Base-by-base conservation (phyloP, 1,140 invertebrate genomes). In the Bombus waltoni region DNA sequence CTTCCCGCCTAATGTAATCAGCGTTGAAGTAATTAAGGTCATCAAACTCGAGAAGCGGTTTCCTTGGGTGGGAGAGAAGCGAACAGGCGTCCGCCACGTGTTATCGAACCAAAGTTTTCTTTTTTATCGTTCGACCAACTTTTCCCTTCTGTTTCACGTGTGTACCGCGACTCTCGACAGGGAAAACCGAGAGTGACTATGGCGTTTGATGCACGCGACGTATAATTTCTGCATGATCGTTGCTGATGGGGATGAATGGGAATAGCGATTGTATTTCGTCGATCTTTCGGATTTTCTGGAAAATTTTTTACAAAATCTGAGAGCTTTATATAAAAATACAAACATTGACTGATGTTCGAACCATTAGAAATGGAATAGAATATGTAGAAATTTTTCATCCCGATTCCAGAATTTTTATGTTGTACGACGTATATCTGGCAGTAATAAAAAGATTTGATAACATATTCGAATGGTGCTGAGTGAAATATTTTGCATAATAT, bases 11-110 rank as follows among this genome's bases (percentile, higher is more conserved):
- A 93, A 93, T 93, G 87, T 93, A 93, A 93, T 93, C 92, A 92
- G 92, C 92, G 92, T 93, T 93, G 92, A 93, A 92, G 90, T 93
- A 93, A 94, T 94, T 93, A 92, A 92, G 92, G 86, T 92, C 88
- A 92, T 93, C 92, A 93, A 92, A 92, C 90, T 91, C 90, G 90
- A 93, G 92, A 91, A 90, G 88, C 91, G 87, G 88, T 91, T 92
- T 93, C 85, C 92, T 92, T 89, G 79, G 83, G 89, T 77, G 75
- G 44, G 77, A 72, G 82, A 42, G 74, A 82, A 81, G 70, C 78
- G 76, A 85, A 80, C 62, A 57, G 85, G 62, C 73, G 77, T 40
- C 68, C 80, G 89, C 89, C 93, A 92, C 93, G 91, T 93, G 93
- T 92, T 92, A 84, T 86, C 87, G 83, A 44, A 83, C 83, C 81